phyloP scores from a whole-genome alignment of 2,888 invertebrate species.

The Steromphala cineraria region DNA sequence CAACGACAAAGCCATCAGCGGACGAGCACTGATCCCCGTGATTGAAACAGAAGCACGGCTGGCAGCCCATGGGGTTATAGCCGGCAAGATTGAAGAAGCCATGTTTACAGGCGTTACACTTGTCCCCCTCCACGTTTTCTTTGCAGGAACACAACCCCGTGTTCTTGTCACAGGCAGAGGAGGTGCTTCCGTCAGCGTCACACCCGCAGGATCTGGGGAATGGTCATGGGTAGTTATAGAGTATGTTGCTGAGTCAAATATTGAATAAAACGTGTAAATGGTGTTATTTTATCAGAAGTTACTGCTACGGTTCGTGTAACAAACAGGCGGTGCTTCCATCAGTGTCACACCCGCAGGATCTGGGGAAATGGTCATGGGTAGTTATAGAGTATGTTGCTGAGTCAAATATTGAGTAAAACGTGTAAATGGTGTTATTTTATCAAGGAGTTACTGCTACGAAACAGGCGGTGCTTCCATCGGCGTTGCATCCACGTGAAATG shows the following conservation, averaged over 20 bases:
- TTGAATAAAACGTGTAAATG: no score
- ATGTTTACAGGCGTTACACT: conserved; percentile 52
- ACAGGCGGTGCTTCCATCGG: conserved; percentile 33
- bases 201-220: conserved; percentile 40
- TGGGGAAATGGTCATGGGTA: no score
- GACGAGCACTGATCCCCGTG: conserved; percentile 49
- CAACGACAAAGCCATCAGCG: conserved; percentile 42
- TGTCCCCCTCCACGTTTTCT: conserved; percentile 46
- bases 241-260: no score
- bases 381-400: no score
- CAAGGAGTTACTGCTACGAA: no score
- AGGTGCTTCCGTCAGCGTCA: conserved; percentile 34
- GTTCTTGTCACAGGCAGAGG: conserved; percentile 34
- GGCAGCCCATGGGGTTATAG: conserved; percentile 85
- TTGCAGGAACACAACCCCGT: conserved; percentile 55
- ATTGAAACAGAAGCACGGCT: conserved; percentile 59
- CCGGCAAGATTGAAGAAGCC: conserved; percentile 79
- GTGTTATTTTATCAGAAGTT: no score
- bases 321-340: conserved; percentile 38
- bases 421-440: no score
- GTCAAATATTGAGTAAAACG: no score
- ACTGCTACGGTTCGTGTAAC: conserved; percentile 36
- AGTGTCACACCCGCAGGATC: conserved; percentile 42
- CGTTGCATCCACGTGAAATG: conserved; percentile 46
- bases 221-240: no score